A percentile compares a stretch with the other conserved stretches of the same genome.
phyloP scores from a whole-genome alignment of 2,797 vertebrate genomes.

The Phyllotis vaccarum region DNA sequence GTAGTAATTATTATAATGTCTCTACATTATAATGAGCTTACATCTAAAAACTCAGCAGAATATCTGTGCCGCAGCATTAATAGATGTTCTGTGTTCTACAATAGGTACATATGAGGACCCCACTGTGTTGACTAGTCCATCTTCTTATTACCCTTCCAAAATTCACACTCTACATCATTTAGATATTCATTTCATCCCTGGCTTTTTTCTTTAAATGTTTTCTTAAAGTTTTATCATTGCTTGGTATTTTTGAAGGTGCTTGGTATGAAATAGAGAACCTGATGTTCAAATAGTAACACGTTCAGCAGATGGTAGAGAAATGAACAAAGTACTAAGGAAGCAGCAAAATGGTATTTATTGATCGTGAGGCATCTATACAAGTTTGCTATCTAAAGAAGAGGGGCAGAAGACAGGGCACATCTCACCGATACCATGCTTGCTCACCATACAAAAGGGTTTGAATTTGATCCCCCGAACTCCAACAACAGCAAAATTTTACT shows the following conservation, averaged over 20 bases:
- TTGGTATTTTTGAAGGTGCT: neutral
- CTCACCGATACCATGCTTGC: neutral
- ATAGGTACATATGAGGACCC: neutral
- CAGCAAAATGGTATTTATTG: neutral
- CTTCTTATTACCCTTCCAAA: neutral
- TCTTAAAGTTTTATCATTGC: neutral
- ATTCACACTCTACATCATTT: neutral
- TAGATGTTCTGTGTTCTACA: neutral
- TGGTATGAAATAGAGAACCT: neutral
- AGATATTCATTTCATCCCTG: neutral
- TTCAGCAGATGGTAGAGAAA: neutral
- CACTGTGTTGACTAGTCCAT: neutral
- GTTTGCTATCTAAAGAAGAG: neutral
- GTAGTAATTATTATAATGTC: conserved; percentile 29
- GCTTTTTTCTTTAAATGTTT: neutral
- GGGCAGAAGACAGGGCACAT: neutral
- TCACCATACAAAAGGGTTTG: neutral
- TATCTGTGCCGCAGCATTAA: neutral
- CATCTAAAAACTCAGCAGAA: neutral
- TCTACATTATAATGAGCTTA: neutral
- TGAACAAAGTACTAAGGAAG: neutral
- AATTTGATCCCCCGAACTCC: neutral
- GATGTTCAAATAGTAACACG: neutral
- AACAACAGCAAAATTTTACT: neutral
- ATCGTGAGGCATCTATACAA: too few relatives aligned